Evolutionary conservation across 2,888 invertebrate species (phyloP).

Genomic region (Lycia hirtaria): DNA sequence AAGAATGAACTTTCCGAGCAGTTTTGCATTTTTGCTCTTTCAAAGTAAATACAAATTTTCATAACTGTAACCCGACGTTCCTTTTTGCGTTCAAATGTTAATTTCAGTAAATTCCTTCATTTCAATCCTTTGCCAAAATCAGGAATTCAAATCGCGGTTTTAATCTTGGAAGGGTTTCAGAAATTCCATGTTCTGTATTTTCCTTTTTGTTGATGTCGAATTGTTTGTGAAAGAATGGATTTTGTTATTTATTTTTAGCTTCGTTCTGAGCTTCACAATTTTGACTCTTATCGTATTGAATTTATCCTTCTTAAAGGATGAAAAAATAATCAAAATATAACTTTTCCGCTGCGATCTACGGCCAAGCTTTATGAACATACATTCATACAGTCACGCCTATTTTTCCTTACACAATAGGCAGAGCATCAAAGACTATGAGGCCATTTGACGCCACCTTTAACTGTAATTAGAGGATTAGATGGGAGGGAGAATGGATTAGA

Average conservation of each 20-base stretch:
- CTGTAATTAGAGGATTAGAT: no score
- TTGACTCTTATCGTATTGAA: neutral
- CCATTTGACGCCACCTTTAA: no score
- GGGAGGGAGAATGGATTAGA: no score
- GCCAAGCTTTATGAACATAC: no score
- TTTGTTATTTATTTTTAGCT: constrained; percentile 13
- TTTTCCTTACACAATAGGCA: no score
- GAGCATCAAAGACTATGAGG: no score
- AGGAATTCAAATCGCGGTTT: constrained; percentile 50
- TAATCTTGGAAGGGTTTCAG: constrained; percentile 37
- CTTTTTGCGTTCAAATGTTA: constrained; percentile 57
- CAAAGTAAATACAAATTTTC: constrained; percentile 57
- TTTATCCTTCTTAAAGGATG: neutral
- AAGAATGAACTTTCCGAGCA: constrained; percentile 23
- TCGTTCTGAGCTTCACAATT: neutral
- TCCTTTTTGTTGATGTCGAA: constrained; percentile 26
- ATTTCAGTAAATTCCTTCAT: constrained; percentile 54
- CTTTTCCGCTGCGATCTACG: no score
- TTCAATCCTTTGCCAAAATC: constrained; percentile 62
- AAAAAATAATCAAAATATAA: no score
- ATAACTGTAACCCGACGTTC: constrained; percentile 57
- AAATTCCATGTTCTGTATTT: constrained; percentile 27
- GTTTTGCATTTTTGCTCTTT: constrained; percentile 42
- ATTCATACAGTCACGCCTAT: no score
- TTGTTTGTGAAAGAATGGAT: constrained; percentile 8